A percentile compares a stretch with the other conserved stretches of the same genome.
Evolutionary conservation across 2,888 invertebrate genomes (phyloP).

Genomic region (Aphodius sticticus): DNA sequence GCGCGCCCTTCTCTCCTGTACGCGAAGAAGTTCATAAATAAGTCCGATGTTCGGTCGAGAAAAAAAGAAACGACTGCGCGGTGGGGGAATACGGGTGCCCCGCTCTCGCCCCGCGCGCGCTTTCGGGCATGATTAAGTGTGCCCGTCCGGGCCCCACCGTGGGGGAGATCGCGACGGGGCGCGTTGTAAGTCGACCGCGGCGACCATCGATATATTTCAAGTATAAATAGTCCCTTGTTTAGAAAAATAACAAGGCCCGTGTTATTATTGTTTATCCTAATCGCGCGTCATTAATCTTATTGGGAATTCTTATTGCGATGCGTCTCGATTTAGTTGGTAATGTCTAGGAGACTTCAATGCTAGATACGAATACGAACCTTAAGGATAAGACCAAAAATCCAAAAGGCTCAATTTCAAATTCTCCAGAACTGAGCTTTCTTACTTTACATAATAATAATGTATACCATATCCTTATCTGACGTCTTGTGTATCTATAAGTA

Average conservation of each 20-base stretch:
- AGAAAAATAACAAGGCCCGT: slow-evolving; percentile 25
- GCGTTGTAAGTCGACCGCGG: slow-evolving; percentile 27
- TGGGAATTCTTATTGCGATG: neutral
- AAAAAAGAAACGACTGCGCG: neutral
- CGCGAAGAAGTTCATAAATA: neutral
- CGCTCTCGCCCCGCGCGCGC: neutral
- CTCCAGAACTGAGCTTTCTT: too few species aligned
- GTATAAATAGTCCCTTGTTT: slow-evolving; percentile 29
- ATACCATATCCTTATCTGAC: too few species aligned
- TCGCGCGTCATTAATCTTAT: neutral
- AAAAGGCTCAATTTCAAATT: too few species aligned
- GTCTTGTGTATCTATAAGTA: neutral
- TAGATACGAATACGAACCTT: neutral
- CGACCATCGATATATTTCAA: slow-evolving; percentile 27
- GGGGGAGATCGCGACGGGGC: slow-evolving; percentile 24
- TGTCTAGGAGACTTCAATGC: too few species aligned
- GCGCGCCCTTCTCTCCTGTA: neutral
- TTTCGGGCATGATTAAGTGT: slow-evolving; percentile 30
- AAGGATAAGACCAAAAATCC: neutral
- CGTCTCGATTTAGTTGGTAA: neutral
- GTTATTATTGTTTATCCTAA: neutral
- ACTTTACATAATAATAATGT: too few species aligned
- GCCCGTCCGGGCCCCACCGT: slow-evolving; percentile 24
- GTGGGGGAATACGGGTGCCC: neutral
- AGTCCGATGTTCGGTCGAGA: neutral